Evolutionary conservation across 1,140 invertebrate species (phyloP).

Genomic region (Drosophila quadrilineata): DNA sequence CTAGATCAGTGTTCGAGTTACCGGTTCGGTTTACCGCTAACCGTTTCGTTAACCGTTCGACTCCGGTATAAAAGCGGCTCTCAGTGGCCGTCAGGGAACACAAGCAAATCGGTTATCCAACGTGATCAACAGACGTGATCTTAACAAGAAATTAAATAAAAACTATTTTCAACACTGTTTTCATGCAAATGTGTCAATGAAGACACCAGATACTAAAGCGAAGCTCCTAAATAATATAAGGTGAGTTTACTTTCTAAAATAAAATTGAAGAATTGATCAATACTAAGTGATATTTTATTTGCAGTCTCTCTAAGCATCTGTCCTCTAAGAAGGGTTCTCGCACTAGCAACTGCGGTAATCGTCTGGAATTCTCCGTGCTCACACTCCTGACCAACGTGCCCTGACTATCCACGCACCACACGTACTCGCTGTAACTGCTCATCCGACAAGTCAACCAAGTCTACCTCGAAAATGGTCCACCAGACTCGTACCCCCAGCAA

Average conservation of each 20-base stretch:
- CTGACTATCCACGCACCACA: constrained; percentile 36
- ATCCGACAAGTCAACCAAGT: not conserved
- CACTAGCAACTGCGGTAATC: constrained; percentile 76
- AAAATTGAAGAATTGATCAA: not conserved
- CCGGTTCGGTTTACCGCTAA: too few species aligned
- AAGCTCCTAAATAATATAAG: constrained; percentile 77
- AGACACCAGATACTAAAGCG: constrained; percentile 78
- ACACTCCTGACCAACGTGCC: constrained; percentile 73
- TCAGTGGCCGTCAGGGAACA: constrained; percentile 1
- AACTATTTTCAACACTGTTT: constrained; percentile 34
- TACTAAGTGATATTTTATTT: not conserved
- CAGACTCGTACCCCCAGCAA: constrained; percentile 67
- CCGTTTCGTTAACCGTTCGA: too few species aligned
- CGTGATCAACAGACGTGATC: too few species aligned
- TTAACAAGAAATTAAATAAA: constrained; percentile 16
- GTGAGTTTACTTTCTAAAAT: constrained; percentile 43
- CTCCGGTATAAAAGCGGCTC: constrained; percentile 28
- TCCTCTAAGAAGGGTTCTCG: constrained; percentile 79
- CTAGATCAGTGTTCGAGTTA: constrained; percentile 6
- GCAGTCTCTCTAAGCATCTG: constrained; percentile 75
- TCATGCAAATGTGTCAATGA: constrained; percentile 78
- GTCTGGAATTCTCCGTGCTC: constrained; percentile 75
- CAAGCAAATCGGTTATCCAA: constrained; percentile 24
- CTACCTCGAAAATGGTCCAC: constrained; percentile 62
- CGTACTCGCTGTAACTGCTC: constrained; percentile 3